Percentiles rank a stretch among this genome's conserved stretches.
These are phyloP conservation scores for Brachyhypopomus occidentalis DNA, from an alignment of 2,113 vertebrate genomes.

Conservation along the genomic window DNA sequence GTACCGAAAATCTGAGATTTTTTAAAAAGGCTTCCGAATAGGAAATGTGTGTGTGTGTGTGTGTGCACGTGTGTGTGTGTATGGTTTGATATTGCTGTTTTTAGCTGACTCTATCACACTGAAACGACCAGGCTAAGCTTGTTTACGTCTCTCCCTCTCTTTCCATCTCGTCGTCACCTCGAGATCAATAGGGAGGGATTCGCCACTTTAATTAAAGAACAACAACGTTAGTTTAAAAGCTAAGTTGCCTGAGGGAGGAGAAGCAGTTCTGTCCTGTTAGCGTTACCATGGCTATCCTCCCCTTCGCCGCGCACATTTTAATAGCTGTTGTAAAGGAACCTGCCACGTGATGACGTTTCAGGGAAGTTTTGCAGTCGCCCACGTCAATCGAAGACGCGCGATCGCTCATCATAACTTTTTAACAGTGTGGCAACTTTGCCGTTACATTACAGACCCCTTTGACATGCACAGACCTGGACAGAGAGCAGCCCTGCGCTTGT, in stretches of 20 bases:
- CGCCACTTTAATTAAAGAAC: slow-evolving; percentile 75
- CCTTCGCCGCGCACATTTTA: slow-evolving; percentile 4
- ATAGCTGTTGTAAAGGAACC: slow-evolving; percentile 62
- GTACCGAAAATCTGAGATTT: neutral
- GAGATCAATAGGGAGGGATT: too few relatives aligned
- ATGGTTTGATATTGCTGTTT: neutral
- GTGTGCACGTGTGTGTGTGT: neutral
- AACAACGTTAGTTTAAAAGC: slow-evolving; percentile 67
- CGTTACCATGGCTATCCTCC: neutral
- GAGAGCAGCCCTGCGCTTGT: too few relatives aligned
- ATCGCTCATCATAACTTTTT: slow-evolving; percentile 60
- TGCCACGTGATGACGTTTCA: slow-evolving; percentile 65
- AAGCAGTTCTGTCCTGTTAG: neutral
- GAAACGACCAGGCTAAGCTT: slow-evolving; percentile 11
- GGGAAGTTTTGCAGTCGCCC: slow-evolving; percentile 64
- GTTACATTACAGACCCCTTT: slow-evolving; percentile 58
- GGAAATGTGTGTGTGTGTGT: neutral
- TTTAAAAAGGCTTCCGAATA: neutral
- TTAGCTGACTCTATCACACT: slow-evolving; percentile 53
- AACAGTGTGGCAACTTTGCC: slow-evolving; percentile 55
- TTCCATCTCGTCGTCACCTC: slow-evolving; percentile 16
- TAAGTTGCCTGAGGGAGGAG: too few relatives aligned
- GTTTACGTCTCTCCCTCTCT: slow-evolving; percentile 26
- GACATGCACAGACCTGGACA: neutral
- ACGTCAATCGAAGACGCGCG: too few relatives aligned